These are phyloP conservation scores for Danionella cerebrum DNA, from an alignment of 2,113 vertebrate genomes.

Conservation along the genomic window DNA sequence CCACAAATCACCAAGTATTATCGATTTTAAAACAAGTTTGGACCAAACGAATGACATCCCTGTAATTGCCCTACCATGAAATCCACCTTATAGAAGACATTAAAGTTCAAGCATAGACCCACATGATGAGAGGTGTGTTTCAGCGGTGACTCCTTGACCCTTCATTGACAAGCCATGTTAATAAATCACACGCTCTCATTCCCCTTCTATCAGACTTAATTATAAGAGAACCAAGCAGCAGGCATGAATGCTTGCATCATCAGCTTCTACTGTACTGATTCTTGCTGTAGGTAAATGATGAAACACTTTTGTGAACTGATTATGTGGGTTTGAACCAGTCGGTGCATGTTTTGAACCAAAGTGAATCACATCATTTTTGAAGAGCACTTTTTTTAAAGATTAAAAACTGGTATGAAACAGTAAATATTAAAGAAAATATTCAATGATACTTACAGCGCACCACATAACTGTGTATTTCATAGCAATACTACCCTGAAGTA, in stretches of 20 bases:
- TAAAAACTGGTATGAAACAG: too few species aligned
- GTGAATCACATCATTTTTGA: too few species aligned
- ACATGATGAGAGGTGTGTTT: conserved; percentile 7
- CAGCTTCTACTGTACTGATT: background rate
- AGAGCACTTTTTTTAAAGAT: too few species aligned
- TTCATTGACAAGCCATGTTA: conserved; percentile 13
- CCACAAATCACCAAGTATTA: background rate
- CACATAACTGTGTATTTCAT: too few species aligned
- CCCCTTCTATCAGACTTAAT: conserved; percentile 3
- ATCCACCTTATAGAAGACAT: background rate
- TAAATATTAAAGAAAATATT: too few species aligned
- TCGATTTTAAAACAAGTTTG: background rate
- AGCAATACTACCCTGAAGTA: too few species aligned
- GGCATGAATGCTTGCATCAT: background rate
- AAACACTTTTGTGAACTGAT: background rate
- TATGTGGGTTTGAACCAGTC: background rate
- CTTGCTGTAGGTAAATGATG: background rate
- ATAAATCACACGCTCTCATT: conserved; percentile 33
- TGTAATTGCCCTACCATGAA: background rate
- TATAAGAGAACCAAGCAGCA: background rate
- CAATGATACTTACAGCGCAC: too few species aligned
- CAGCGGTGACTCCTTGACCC: conserved; percentile 15
- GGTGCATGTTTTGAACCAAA: too few species aligned
- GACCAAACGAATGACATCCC: background rate
- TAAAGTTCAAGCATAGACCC: conserved; percentile 8